A percentile compares a stretch with the other conserved stretches of the same genome.
Evolutionary conservation across 2,888 invertebrate species (phyloP).

Genomic region (Euplagia quadripunctaria): DNA sequence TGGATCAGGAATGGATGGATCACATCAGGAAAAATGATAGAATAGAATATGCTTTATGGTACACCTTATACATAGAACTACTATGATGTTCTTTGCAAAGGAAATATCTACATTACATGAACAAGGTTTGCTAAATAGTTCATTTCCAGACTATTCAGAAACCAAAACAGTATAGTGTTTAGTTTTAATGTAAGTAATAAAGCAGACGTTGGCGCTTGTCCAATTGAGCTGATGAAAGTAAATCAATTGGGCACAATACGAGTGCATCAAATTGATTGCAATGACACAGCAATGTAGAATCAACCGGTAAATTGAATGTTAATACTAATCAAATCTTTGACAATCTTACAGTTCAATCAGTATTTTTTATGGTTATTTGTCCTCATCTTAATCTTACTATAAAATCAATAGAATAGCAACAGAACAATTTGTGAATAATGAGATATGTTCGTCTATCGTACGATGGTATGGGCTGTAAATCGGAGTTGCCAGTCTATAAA

Average conservation of each 20-base stretch:
- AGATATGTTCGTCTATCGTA: too few species aligned
- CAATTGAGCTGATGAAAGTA: slow-evolving; percentile 10
- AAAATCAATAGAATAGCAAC: not conserved
- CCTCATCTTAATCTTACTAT: not conserved
- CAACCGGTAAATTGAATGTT: not conserved
- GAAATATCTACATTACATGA: not conserved
- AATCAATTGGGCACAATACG: not conserved
- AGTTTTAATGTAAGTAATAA: not conserved
- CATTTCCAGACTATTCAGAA: not conserved
- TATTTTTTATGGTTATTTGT: not conserved
- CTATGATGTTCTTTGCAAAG: not conserved
- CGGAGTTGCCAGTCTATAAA: too few species aligned
- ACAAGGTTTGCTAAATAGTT: not conserved
- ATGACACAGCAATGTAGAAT: not conserved
- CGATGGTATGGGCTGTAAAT: too few species aligned
- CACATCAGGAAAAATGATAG: not conserved
- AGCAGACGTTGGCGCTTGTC: not conserved
- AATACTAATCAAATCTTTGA: not conserved
- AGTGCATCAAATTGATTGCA: not conserved
- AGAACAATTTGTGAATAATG: not conserved
- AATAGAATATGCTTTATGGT: not conserved
- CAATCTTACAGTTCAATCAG: not conserved
- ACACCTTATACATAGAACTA: too few species aligned
- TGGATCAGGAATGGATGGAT: too few species aligned
- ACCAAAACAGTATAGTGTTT: not conserved